phyloP scores from a whole-genome alignment of 2,113 vertebrate species.

The Noctilio leporinus region DNA sequence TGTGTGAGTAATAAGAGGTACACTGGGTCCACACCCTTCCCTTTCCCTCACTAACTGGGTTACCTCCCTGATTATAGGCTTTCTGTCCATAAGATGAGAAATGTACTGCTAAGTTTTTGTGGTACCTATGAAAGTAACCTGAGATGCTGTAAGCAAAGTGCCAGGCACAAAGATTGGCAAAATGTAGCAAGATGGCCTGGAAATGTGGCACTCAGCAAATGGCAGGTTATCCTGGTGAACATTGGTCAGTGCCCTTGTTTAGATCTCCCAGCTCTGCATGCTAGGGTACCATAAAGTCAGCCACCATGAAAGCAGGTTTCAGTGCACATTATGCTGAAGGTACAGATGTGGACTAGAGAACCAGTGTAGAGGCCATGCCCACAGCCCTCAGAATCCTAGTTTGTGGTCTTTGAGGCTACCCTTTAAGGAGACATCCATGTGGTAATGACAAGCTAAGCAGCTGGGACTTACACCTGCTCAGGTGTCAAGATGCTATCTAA shows the following conservation, averaged over 20 bases:
- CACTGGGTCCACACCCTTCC: too few relatives aligned
- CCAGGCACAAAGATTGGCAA: neutral
- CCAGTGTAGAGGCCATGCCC: neutral
- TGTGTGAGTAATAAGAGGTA: neutral
- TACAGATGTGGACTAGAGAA: accelerated
- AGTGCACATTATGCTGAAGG: neutral
- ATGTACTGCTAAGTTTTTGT: neutral
- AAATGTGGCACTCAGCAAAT: neutral
- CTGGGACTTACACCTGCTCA: neutral
- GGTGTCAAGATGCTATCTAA: neutral
- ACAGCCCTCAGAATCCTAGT: neutral
- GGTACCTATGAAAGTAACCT: neutral
- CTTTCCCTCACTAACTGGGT: neutral
- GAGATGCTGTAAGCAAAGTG: neutral
- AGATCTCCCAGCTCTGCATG: neutral
- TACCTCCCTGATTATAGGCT: neutral
- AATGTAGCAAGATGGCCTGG: too few relatives aligned
- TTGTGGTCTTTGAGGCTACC: accelerated
- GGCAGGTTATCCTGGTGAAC: neutral
- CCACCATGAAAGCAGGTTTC: neutral
- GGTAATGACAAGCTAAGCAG: neutral
- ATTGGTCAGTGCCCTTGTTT: too few relatives aligned
- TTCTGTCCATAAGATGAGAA: too few relatives aligned
- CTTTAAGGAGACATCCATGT: neutral
- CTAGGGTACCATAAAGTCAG: neutral